Percentiles rank a stretch among this genome's conserved stretches.
Evolutionary conservation across 2,113 vertebrate genomes (phyloP).

Genomic region (Saguinus imperator): DNA sequence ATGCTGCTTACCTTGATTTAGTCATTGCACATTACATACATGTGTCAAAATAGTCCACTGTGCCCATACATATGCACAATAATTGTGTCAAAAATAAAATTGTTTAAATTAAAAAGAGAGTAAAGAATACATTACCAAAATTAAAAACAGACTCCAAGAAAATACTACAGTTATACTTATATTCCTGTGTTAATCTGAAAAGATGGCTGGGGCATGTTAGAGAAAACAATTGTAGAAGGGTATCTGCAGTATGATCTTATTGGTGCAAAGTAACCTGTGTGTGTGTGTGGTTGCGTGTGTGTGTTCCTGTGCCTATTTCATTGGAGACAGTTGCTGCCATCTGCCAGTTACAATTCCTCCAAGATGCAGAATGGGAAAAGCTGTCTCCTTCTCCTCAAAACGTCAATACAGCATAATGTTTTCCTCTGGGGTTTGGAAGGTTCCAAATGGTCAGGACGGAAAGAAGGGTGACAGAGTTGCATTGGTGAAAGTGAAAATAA

Average conservation of each 20-base stretch:
- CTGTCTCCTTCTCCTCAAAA: neutral
- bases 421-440: neutral
- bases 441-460: neutral
- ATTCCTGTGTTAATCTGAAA: neutral
- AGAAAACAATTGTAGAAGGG: neutral
- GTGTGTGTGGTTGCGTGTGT: neutral
- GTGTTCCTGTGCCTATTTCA: neutral
- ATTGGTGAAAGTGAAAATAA: neutral
- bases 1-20: no score
- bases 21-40: no score
- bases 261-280: neutral
- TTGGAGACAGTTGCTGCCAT: neutral
- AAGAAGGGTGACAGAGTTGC: no score
- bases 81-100: no score
- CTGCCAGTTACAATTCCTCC: neutral
- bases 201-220: neutral
- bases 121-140: no score
- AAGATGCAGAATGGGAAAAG: neutral
- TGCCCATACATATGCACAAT: no score
- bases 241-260: neutral
- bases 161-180: no score
- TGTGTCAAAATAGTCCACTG: no score
- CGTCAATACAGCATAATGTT: neutral
- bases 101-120: no score
- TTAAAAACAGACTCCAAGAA: no score